Evolutionary conservation across 2,888 invertebrate genomes (phyloP), one percentile per base, ranked within the genome.

Genomic region (Melinaea menophilus): DNA sequence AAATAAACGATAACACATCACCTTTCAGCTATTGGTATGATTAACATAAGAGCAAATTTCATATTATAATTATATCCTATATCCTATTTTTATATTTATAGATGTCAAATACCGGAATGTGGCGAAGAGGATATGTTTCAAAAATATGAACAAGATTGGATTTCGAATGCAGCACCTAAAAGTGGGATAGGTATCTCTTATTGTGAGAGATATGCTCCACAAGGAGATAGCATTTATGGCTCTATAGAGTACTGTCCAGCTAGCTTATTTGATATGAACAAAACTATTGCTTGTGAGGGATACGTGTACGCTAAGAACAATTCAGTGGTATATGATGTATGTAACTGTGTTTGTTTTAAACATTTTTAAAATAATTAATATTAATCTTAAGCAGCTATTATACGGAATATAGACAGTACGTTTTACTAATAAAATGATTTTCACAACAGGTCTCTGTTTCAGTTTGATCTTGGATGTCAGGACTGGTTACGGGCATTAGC

Each of bases 401-500:
- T 22, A 22, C 22, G 22, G 22, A 22, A 37, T 37, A 37, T 2
- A 7, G 37, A 37, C 37, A 22, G 22, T 22, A 22, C 22, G 22
- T 22, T 22, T 1, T 37, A 37, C 37, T 37, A 37, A 37, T 37
- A 37, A 37, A 37, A 12, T 4, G 3, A 13, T 12, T 4, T 31
- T 31, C 12, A 12, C n/a, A 33, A 45, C 11, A 37, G 34, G n/a
- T 12, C 13, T 57, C 62, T 56, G 2, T 69, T 66, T 59, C 63
- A 93, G 93, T 93, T 92, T 76, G 79, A 85, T 67, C 78, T 93
- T 9, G 91, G 91, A 31, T 93, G 93, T 71, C 86, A 91, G 35
- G 84, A 92, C 69, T 94, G 94, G 94, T 92, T 92, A 75, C 80
- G 94, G 56, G 91, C 94, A 0, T 74, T 94, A 67, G 92, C 94